These are phyloP conservation scores for Chrysogorgia sp. DNA, from an alignment of 92 coral and sea anemone genomes.

Conservation along the genomic window DNA sequence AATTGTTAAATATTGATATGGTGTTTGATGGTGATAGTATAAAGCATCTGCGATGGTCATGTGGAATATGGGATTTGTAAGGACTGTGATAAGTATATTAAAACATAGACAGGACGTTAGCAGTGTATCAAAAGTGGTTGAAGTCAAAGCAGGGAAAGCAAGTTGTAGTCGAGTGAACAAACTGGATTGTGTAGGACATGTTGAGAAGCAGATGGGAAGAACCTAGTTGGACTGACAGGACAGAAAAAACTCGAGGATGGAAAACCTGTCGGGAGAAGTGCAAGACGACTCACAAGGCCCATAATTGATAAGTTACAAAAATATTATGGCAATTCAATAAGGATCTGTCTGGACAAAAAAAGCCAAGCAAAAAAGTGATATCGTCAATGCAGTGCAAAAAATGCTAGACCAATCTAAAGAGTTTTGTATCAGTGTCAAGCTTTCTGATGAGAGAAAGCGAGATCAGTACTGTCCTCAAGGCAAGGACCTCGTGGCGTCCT, in stretches of 20 bases:
- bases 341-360: constrained; percentile 30
- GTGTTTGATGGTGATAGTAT: constrained; percentile 47
- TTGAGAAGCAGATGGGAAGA: constrained; percentile 27
- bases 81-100: constrained; percentile 42
- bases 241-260: constrained; percentile 30
- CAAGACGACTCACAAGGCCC: constrained; percentile 53
- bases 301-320: constrained; percentile 37
- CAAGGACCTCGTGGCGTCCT: constrained; percentile 40
- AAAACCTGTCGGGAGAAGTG: constrained; percentile 32
- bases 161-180: no score
- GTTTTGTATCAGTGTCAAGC: constrained; percentile 25
- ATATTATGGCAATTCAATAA: constrained; percentile 50
- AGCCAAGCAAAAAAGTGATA: constrained; percentile 17
- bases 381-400: constrained; percentile 21
- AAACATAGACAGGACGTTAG: constrained; percentile 34
- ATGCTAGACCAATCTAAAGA: no score
- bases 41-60: no score
- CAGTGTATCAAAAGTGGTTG: constrained; percentile 39
- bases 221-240: constrained; percentile 38
- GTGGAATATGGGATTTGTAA: constrained; percentile 40
- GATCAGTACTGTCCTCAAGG: constrained; percentile 51
- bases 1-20: constrained; percentile 25
- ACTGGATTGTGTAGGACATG: no score
- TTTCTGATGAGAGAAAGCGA: constrained; percentile 34
- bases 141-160: constrained; percentile 7